A percentile compares a stretch with the other conserved stretches of the same genome.
Evolutionary conservation across 2,113 vertebrate species (phyloP).

Genomic region (Ammodytes marinus): DNA sequence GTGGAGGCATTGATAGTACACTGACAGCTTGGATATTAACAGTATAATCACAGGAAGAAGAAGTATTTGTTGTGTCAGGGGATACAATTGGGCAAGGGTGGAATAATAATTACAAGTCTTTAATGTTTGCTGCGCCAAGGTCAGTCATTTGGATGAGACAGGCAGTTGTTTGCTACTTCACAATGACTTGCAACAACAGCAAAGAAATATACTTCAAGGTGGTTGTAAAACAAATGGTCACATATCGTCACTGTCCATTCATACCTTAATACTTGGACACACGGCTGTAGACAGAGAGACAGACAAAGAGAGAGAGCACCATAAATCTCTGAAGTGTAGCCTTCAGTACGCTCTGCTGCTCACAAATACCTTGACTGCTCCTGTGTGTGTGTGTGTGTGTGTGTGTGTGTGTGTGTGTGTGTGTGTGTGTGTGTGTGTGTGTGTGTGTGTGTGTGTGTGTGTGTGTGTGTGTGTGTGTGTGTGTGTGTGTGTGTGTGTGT

Average conservation of each 20-base stretch:
- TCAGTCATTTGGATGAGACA: not conserved
- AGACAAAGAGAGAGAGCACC: constrained; percentile 9
- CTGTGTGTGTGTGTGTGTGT: constrained; percentile 4
- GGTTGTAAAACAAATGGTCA: not conserved
- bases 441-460: not conserved
- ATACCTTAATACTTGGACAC: not conserved
- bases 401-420: constrained; percentile 35
- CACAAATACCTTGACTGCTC: constrained; percentile 42
- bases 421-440: not conserved
- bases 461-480: constrained; percentile 32
- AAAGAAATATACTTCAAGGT: too few relatives aligned
- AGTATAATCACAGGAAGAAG: not conserved
- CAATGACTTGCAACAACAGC: not conserved
- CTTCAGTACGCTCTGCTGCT: constrained; percentile 55
- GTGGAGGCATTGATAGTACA: not conserved
- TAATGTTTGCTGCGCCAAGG: too few relatives aligned
- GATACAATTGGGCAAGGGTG: not conserved
- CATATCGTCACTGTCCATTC: not conserved
- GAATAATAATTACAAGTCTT: too few relatives aligned
- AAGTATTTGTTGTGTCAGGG: not conserved
- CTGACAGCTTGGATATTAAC: not conserved
- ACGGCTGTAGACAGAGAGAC: constrained; percentile 6
- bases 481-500: constrained; percentile 31
- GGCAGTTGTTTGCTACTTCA: not conserved
- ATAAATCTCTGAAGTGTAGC: constrained; percentile 48